phyloP scores from a whole-genome alignment of 1,140 invertebrate species.

The Leguminivora glycinivorella region DNA sequence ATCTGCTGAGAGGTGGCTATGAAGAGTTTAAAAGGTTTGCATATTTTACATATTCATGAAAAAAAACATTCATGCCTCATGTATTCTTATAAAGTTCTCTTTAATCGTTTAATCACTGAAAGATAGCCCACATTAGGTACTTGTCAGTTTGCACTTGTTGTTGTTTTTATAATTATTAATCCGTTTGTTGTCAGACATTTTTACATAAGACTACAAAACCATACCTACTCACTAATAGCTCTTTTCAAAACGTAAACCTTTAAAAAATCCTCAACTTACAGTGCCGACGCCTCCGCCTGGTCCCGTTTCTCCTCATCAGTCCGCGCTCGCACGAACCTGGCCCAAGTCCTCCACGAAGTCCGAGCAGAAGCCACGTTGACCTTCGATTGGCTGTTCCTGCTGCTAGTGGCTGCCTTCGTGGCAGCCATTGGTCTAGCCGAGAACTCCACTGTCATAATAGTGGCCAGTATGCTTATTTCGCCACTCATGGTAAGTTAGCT shows the following conservation, averaged over 20 bases:
- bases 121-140: too few relatives aligned
- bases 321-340: constrained; percentile 83
- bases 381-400: constrained; percentile 86
- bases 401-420: constrained; percentile 84
- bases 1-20: background rate
- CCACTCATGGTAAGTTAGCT: constrained; percentile 87
- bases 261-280: background rate
- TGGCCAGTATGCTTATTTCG: constrained; percentile 89
- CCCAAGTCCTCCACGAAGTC: constrained; percentile 85
- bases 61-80: too few relatives aligned
- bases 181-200: too few relatives aligned
- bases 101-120: too few relatives aligned
- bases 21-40: background rate
- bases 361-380: constrained; percentile 83
- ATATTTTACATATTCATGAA: too few relatives aligned
- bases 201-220: too few relatives aligned
- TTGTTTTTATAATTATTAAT: too few relatives aligned
- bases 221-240: too few relatives aligned
- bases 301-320: constrained; percentile 80
- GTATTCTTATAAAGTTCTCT: too few relatives aligned
- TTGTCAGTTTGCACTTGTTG: too few relatives aligned
- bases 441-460: constrained; percentile 85
- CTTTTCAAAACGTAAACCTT: background rate
- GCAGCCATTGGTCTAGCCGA: constrained; percentile 87
- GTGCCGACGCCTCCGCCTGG: constrained; percentile 61